These are phyloP conservation scores for Corydoras maculifer DNA, from an alignment of 2,113 vertebrate species.

Conservation along the genomic window DNA sequence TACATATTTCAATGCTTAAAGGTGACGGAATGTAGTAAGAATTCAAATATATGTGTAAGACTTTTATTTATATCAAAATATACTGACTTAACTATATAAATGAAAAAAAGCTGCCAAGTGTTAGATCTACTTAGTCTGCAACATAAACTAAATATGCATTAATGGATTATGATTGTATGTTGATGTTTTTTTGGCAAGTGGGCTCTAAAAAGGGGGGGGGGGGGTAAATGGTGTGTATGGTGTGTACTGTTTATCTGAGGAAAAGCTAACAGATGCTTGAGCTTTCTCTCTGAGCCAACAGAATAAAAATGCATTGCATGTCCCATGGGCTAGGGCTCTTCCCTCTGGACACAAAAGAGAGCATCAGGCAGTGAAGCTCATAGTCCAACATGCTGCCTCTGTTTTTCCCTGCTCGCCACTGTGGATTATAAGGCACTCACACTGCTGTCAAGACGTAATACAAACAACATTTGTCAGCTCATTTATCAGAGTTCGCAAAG, in stretches of 20 bases:
- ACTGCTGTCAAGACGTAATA: conserved; percentile 65
- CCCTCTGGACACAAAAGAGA: conserved; percentile 27
- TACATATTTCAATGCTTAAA: too few relatives aligned
- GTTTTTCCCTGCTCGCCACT: conserved; percentile 33
- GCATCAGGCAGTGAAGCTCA: conserved; percentile 30
- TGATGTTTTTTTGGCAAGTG: too few relatives aligned
- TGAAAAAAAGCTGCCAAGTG: too few relatives aligned
- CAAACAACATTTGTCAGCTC: conserved; percentile 73
- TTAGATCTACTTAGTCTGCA: too few relatives aligned
- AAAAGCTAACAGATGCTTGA: conserved; percentile 22
- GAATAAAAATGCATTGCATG: conserved; percentile 28
- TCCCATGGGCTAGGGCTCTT: conserved; percentile 22
- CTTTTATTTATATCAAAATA: too few relatives aligned
- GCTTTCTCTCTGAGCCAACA: conserved; percentile 26
- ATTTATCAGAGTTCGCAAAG: conserved; percentile 65
- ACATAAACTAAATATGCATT: too few relatives aligned
- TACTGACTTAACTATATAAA: too few relatives aligned
- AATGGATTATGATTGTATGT: too few relatives aligned
- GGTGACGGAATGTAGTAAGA: too few relatives aligned
- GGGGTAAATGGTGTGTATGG: neutral
- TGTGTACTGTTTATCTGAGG: conserved; percentile 20
- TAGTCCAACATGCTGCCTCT: conserved; percentile 15
- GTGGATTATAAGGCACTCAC: conserved; percentile 49
- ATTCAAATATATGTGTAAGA: too few relatives aligned
- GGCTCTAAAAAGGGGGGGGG: too few relatives aligned